phyloP scores from a whole-genome alignment of 2,113 vertebrate genomes.

The Butastur rufipennis region DNA sequence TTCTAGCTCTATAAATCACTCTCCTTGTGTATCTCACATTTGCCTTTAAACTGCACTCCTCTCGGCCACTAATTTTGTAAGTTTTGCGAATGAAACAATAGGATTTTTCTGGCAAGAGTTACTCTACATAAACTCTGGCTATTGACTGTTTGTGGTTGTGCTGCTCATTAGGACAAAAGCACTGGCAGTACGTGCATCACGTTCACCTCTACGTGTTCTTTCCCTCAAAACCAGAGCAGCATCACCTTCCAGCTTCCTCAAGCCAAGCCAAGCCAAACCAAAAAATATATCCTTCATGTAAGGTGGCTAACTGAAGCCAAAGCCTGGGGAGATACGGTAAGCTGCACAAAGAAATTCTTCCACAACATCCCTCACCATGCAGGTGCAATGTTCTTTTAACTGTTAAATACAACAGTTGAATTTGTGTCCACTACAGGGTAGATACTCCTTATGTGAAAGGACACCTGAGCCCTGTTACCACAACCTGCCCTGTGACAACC shows the following conservation, averaged over 20 bases:
- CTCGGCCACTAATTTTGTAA: not conserved
- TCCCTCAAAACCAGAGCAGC: not conserved
- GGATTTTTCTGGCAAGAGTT: not conserved
- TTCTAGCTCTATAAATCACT: not conserved
- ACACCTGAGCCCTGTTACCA: not conserved
- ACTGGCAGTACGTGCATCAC: not conserved
- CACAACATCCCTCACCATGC: not conserved
- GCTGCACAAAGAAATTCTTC: not conserved
- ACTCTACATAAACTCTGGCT: not conserved
- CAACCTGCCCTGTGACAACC: not conserved
- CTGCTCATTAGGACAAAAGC: not conserved
- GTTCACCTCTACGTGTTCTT: accelerated
- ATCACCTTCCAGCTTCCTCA: not conserved
- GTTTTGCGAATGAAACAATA: not conserved
- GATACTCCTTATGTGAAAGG: not conserved
- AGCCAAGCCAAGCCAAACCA: not conserved
- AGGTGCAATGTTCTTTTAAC: not conserved
- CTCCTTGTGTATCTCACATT: not conserved
- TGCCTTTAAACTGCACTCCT: not conserved
- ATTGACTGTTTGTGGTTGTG: not conserved
- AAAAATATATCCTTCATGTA: not conserved
- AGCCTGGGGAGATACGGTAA: not conserved
- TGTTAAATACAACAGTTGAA: not conserved
- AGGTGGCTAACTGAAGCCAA: not conserved
- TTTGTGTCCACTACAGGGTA: not conserved